These are phyloP conservation scores for Neomorphus geoffroyi DNA, from an alignment of 2,797 vertebrate species.

Conservation along the genomic window DNA sequence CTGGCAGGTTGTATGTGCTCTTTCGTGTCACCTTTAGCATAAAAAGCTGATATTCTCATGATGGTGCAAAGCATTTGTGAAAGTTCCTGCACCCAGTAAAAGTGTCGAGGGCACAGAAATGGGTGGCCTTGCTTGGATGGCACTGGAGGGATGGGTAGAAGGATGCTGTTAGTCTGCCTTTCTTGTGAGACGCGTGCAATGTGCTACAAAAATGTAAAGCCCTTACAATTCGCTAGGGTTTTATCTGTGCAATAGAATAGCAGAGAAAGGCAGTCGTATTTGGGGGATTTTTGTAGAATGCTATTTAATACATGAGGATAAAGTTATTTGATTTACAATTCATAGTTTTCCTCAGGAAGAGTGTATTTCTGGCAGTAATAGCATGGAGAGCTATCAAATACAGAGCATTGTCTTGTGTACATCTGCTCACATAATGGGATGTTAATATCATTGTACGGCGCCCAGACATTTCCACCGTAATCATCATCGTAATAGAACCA, in stretches of 20 bases:
- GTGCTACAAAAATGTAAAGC: not conserved
- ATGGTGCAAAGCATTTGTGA: not conserved
- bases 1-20: not conserved
- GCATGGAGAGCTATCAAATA: not conserved
- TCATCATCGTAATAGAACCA: not conserved
- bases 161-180: not conserved
- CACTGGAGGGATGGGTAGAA: not conserved
- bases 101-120: not conserved
- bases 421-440: not conserved
- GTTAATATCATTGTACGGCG: not conserved
- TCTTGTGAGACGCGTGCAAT: not conserved
- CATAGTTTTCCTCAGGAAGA: constrained; percentile 61
- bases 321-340: constrained; percentile 44
- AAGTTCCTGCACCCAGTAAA: not conserved
- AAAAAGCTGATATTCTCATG: accelerated
- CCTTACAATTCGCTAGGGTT: not conserved
- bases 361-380: constrained; percentile 54
- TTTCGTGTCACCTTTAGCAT: not conserved
- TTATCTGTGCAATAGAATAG: not conserved
- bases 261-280: not conserved
- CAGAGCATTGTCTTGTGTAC: not conserved
- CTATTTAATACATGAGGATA: constrained; percentile 36
- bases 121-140: not conserved
- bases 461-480: not conserved
- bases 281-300: not conserved